phyloP scores from a whole-genome alignment of 2,113 vertebrate genomes.

The Phalacrocorax brasilianus region DNA sequence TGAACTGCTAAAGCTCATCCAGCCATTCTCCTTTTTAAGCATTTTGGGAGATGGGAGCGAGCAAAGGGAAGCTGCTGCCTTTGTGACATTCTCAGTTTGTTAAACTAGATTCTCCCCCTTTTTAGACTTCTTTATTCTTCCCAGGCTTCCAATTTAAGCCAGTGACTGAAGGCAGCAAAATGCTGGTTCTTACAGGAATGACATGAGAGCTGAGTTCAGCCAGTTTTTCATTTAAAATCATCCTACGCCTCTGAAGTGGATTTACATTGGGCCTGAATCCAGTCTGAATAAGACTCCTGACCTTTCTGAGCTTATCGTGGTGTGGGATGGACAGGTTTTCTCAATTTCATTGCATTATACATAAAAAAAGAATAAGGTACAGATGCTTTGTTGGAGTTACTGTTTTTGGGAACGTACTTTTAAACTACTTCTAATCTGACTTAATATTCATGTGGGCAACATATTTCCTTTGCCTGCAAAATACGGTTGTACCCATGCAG shows the following conservation, averaged over 20 bases:
- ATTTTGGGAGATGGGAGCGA: background rate
- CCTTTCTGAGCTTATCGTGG: background rate
- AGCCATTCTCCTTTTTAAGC: background rate
- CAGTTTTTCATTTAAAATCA: slow-evolving; percentile 23
- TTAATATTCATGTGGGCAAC: background rate
- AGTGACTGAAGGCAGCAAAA: slow-evolving; percentile 23
- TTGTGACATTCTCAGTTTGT: slow-evolving; percentile 4
- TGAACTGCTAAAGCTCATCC: background rate
- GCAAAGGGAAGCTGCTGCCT: background rate
- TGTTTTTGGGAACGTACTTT: background rate
- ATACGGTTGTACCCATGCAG: background rate
- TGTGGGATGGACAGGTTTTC: background rate
- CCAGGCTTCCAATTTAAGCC: background rate
- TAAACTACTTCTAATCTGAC: background rate
- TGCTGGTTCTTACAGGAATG: background rate
- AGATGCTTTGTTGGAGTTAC: background rate
- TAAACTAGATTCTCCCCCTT: background rate
- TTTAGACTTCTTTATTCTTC: slow-evolving; percentile 15
- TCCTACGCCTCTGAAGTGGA: background rate
- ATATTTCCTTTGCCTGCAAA: background rate
- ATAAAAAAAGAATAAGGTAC: background rate
- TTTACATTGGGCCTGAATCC: background rate
- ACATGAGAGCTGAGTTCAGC: background rate
- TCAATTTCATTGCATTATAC: background rate
- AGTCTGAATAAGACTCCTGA: background rate